Evolutionary conservation across 2,888 invertebrate species (phyloP), one percentile per base, ranked within the genome.

Genomic region (Cremastinae sp.): DNA sequence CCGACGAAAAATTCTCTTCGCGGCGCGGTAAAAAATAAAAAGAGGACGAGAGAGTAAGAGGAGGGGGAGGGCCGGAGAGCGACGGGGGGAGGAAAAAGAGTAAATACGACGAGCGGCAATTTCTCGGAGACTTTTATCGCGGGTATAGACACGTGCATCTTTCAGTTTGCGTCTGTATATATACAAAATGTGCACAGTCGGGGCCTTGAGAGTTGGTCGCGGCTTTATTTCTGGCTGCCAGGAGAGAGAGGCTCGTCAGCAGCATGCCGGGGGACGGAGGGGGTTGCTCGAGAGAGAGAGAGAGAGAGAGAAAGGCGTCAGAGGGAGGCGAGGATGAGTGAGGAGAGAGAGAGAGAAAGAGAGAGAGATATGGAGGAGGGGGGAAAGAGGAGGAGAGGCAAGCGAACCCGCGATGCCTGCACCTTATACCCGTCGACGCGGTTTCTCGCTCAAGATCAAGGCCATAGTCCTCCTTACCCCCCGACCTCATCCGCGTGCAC

Each of bases 371-470:
- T 28, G 5, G 28, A 5, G 28, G 5, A 5, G 28, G 5, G 2
- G 28, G 28, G 28, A 28, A 5, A 5, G 28, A 28, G 28, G 28
- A 28, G 5, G 28, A 5, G 5, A 5, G 5, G 28, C 2, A 2
- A 28, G 28, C 28, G 28, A 28, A 28, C 65, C 58, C 70, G 73
- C 71, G 79, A 54, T 65, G 64, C 70, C 64, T 79, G 78, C 79
- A 78, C 79, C 78, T 80, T 79, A 75, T 77, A 79, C 71, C 75
- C 75, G 56, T 76, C 80, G 80, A 74, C 65, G 58, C 69, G 75
- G 79, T 65, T 73, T 72, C 69, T 70, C 28, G 66, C 84, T 86
- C 89, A 89, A 88, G 89, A 89, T 89, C 89, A 88, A 89, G 89
- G 89, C 85, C 89, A 88, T 62, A 73, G 28, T 74, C 73, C 75